phyloP scores from a whole-genome alignment of 1,140 invertebrate species.

The Thalassaphorura encarpata region DNA sequence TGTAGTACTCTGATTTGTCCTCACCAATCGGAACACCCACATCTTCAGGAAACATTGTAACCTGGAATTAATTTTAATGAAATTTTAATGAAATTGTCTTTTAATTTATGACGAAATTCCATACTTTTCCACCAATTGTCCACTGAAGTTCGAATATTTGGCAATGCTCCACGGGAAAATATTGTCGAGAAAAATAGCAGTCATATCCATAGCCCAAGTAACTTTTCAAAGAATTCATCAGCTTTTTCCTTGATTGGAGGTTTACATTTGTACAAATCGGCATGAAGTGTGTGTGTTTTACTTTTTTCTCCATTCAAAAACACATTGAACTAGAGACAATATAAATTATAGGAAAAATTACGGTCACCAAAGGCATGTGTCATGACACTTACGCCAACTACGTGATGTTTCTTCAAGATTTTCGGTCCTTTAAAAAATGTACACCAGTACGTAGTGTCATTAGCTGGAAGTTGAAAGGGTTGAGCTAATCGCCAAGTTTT shows the following conservation, averaged over 20 bases:
- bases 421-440: not conserved
- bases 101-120: not conserved
- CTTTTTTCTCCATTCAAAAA: not conserved
- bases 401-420: constrained; percentile 2
- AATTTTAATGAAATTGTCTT: not conserved
- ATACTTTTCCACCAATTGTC: not conserved
- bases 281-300: no score
- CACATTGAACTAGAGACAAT: not conserved
- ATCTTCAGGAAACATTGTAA: not conserved
- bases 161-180: not conserved
- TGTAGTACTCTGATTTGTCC: constrained; percentile 41
- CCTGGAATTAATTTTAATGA: not conserved
- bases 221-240: not conserved
- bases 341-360: not conserved
- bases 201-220: not conserved
- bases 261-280: not conserved
- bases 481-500: no score
- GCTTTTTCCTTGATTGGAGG: not conserved
- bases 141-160: not conserved
- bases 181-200: not conserved
- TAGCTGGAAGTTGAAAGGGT: no score
- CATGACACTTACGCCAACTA: not conserved
- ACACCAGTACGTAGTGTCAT: constrained; percentile 7
- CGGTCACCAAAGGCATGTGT: not conserved
- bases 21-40: not conserved